Percentiles rank a stretch among this genome's conserved stretches.
These are phyloP conservation scores for Synanceia verrucosa DNA, from an alignment of 2,797 vertebrate species.

Conservation along the genomic window DNA sequence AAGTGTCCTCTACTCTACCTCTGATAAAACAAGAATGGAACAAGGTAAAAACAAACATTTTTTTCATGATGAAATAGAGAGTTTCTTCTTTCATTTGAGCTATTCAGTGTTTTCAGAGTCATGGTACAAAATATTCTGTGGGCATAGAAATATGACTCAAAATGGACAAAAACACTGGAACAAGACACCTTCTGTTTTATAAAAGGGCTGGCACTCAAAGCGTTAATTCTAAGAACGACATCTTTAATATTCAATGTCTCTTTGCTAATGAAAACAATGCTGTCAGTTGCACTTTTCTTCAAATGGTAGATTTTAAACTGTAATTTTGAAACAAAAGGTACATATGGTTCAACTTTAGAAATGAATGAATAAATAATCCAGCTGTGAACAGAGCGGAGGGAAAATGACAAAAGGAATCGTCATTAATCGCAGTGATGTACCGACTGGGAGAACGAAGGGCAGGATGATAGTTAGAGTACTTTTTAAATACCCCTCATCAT, in stretches of 20 bases:
- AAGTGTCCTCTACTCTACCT: no score
- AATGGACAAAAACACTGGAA: no score
- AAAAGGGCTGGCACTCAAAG: no score
- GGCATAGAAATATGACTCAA: no score
- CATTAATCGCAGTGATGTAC: neutral
- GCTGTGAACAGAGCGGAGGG: neutral
- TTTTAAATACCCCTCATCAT: neutral
- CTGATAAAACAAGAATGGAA: no score
- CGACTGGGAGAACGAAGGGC: neutral
- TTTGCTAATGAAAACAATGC: neutral
- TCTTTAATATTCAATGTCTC: neutral
- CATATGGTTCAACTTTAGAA: slow-evolving; percentile 2
- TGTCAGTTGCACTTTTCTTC: neutral
- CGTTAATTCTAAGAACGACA: neutral
- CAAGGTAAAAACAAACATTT: no score
- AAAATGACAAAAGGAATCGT: neutral
- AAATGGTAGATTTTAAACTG: neutral
- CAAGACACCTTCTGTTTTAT: no score
- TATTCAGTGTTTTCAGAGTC: no score
- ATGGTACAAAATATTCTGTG: no score
- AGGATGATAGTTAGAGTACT: no score
- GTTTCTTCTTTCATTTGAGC: no score
- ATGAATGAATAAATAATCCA: neutral
- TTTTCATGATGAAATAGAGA: no score
- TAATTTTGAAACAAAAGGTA: neutral